phyloP scores from a whole-genome alignment of 1,140 invertebrate species.

The Sweltsa coloradensis region DNA sequence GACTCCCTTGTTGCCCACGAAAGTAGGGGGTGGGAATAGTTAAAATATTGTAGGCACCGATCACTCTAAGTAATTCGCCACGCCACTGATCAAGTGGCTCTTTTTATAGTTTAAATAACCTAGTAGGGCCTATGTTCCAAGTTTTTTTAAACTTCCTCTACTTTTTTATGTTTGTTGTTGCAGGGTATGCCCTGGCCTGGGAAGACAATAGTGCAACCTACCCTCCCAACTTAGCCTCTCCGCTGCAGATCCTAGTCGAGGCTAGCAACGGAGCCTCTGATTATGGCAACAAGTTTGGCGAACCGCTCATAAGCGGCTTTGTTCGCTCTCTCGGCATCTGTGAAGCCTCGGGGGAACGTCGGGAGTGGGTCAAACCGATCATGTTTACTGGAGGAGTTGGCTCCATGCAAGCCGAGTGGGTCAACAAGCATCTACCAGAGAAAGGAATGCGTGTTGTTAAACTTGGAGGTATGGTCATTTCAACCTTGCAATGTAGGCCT shows the following conservation, averaged over 20 bases:
- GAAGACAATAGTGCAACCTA: slow-evolving; percentile 65
- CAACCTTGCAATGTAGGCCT: no score
- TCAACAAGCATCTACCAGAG: slow-evolving; percentile 55
- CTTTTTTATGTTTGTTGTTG: no score
- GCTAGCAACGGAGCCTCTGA: slow-evolving; percentile 97
- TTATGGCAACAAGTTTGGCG: slow-evolving; percentile 99
- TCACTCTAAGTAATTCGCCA: no score
- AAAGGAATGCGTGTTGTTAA: slow-evolving; percentile 81
- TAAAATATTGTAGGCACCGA: no score
- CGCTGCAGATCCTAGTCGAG: slow-evolving; percentile 80
- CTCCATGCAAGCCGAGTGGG: slow-evolving; percentile 68
- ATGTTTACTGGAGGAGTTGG: slow-evolving; percentile 98
- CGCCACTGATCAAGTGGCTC: no score
- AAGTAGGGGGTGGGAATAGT: no score
- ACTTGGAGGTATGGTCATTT: no score
- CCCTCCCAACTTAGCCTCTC: slow-evolving; percentile 80
- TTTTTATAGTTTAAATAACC: no score
- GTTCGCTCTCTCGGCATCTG: slow-evolving; percentile 77
- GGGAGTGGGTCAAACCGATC: slow-evolving; percentile 96
- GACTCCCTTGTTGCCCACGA: no score
- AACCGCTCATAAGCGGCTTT: slow-evolving; percentile 87
- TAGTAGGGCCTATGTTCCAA: no score
- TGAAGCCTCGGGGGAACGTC: slow-evolving; percentile 48
- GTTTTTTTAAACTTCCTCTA: no score
- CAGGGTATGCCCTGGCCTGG: slow-evolving; percentile 75